Evolutionary conservation across 2,888 invertebrate genomes (phyloP), one percentile per base, ranked within the genome.

Genomic region (Agrilus cyanescens): DNA sequence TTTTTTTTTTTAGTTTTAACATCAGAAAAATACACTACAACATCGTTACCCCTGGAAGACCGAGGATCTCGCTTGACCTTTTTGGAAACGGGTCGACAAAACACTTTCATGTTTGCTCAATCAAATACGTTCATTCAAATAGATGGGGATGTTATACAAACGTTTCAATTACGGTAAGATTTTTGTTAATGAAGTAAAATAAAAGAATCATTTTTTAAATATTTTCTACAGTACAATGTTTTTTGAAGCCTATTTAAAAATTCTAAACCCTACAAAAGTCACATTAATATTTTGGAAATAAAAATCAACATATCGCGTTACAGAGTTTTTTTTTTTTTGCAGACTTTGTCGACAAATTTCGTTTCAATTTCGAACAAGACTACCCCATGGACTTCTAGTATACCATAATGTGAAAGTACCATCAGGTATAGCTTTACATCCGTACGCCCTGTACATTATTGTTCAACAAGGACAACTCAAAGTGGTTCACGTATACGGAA

Each of bases 321-420:
- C 33, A 36, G 15, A 29, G n/a, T 30, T 18, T 15, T 29, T 38
- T 43, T 35, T 37, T 35, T 45, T 49, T 68, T 72, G 36, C 71
- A 87, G 88, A 65, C 70, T 88, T 54, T 88, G 88, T 61, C 75
- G 88, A 55, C 87, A 88, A 69, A 88, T 90, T 64, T 87, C 87
- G 20, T 87, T 90, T 61, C 82, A 85, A 65, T 90, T 89, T 62
- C 81, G 89, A 14, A 91, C 91, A 16, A 75, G 87, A 56, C 70
- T 89, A 35, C 89, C 91, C 1, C 90, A 91, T 60, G 90, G 90
- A 3, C 71, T 91, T 6, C 69, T 91, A 39, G 87, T 90, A 10
- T 91, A 90, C 63, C 90, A 91, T 65, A 89, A 90, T 60, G 88
- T 90, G 16, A 87, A 88, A 64, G 85, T 88, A 62, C 87, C 87